Evolutionary conservation across 2,113 vertebrate species (phyloP).

Genomic region (Diadophis punctatus): DNA sequence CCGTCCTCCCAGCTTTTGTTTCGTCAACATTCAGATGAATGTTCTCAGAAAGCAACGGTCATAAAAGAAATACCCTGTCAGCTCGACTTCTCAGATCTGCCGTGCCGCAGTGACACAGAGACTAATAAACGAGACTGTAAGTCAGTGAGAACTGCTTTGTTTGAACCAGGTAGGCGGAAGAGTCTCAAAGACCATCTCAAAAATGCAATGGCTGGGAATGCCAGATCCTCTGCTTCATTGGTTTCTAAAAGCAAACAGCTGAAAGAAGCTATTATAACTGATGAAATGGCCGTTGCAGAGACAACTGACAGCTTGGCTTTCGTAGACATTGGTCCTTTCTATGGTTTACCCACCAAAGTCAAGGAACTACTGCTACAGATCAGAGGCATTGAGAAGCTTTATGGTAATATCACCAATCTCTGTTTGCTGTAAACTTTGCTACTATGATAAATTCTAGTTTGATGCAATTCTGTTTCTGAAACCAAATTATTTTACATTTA

Average conservation of each 20-base stretch:
- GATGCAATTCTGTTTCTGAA: background rate
- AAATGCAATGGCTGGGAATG: conserved; percentile 85
- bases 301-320: conserved; percentile 70
- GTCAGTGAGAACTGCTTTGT: conserved; percentile 3
- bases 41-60: background rate
- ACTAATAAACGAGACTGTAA: background rate
- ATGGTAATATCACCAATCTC: conserved; percentile 75
- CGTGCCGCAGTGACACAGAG: background rate
- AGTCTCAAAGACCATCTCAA: conserved; percentile 86
- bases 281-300: conserved; percentile 82
- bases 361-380: conserved; percentile 81
- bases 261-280: conserved; percentile 77
- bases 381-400: conserved; percentile 85
- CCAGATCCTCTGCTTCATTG: conserved; percentile 66
- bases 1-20: conserved; percentile 76
- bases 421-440: background rate
- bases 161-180: conserved; percentile 55
- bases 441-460: background rate
- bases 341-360: conserved; percentile 91
- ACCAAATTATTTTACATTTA: background rate
- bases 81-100: background rate
- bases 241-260: conserved; percentile 75
- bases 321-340: conserved; percentile 89
- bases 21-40: conserved; percentile 38
- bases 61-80: background rate